Base-by-base conservation (phyloP, 2,888 invertebrate species). In the Drosophila setosimentum region DNA sequence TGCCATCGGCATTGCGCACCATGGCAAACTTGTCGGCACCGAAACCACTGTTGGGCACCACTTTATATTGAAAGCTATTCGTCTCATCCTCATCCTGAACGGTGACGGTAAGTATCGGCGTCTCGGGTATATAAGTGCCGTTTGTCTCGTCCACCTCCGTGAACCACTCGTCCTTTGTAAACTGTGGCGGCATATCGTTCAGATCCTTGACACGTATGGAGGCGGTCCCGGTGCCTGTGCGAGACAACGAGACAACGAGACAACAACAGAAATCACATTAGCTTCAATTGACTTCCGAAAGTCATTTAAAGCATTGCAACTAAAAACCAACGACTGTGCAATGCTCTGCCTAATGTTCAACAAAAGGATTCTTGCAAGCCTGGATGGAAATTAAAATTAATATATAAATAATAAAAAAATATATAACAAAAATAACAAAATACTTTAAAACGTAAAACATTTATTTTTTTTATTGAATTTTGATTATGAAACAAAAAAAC, bases 101-200 rank as follows among this genome's bases (percentile, higher is more conserved):
- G 2, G 98, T 98, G 0, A 98, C 98, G 4, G 98, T 98, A 30
- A 98, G 95, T 83, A 98, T 98, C 4, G 98, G 98, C 94, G 97
- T 96, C 94, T 98, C 98, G 21, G 98, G 98, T 86, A 98, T 94
- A 92, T 96, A 96, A 37, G 96, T 96, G 60, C 98, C 98, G 93
- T 98, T 98, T 13, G 98, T 98, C 94, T 98, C 98, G 92, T 98
- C 98, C 64, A 98, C 98, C 94, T 98, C 98, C 6, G 98, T 98
- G 90, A 97, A 96, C 98, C 98, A 98, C 94, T 98, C 98, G 78
- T 98, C 97, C 94, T 99, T 98, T 6, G 97, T 98, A 91, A 98
- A 98, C 92, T 97, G 97, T 7, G 99, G 99, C 49, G 98, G 98
- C 97, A 99, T 99, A 93, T 99, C 99, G 93, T 99, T 99, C 90